These are phyloP conservation scores for Cephonodes hylas DNA, from an alignment of 2,888 invertebrate species.

Conservation along the genomic window DNA sequence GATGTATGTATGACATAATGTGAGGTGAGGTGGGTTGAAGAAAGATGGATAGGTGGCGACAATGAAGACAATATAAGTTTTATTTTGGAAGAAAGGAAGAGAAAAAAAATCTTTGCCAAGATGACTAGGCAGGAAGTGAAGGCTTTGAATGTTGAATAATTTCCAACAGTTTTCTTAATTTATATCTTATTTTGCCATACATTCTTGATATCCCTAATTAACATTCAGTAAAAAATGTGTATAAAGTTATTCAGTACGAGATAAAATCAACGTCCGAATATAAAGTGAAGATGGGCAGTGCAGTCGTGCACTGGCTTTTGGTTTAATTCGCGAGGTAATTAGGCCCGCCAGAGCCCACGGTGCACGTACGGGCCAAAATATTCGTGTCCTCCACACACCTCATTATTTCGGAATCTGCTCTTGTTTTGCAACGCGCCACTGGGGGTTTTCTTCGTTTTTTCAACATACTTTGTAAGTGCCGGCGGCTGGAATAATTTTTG, in stretches of 20 bases:
- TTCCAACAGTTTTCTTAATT: too few species aligned
- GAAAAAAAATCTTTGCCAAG: too few species aligned
- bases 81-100: too few species aligned
- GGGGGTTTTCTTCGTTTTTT: conserved; percentile 29
- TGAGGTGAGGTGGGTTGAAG: too few species aligned
- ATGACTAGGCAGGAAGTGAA: too few species aligned
- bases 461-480: conserved; percentile 22
- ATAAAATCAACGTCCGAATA: not conserved
- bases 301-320: not conserved
- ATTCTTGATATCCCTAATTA: not conserved
- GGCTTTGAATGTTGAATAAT: too few species aligned
- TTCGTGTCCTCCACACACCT: conserved; percentile 55
- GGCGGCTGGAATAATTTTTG: conserved; percentile 12
- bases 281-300: not conserved
- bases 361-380: conserved; percentile 34
- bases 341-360: not conserved
- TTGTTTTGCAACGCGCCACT: conserved; percentile 46
- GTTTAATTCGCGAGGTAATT: conserved; percentile 11
- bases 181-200: too few species aligned
- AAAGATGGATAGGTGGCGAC: too few species aligned
- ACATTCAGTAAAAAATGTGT: not conserved
- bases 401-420: conserved; percentile 72
- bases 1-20: too few species aligned
- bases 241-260: not conserved
- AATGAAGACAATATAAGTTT: too few species aligned